These are phyloP conservation scores for Chaetura pelagica DNA, from an alignment of 2,113 vertebrate species.

Conservation along the genomic window DNA sequence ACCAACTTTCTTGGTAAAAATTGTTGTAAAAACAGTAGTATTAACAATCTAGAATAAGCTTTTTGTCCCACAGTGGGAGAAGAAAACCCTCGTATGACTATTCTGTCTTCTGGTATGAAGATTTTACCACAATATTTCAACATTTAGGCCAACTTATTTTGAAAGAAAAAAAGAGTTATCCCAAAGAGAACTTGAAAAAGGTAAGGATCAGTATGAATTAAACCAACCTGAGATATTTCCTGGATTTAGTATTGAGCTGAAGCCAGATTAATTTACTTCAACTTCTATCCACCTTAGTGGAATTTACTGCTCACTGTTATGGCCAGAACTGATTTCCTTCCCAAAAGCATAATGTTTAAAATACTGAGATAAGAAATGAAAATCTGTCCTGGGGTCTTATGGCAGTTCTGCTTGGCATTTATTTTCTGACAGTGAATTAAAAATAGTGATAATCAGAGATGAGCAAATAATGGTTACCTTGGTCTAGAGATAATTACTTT, in stretches of 20 bases:
- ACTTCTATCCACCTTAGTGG: accelerated
- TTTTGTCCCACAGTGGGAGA: neutral
- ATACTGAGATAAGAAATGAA: neutral
- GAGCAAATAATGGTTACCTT: neutral
- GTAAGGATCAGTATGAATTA: neutral
- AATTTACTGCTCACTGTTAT: neutral
- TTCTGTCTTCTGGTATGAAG: neutral
- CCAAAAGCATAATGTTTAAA: neutral
- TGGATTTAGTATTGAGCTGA: neutral
- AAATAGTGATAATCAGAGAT: neutral
- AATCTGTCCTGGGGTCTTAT: neutral
- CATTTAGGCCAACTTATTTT: neutral
- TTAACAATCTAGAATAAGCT: neutral
- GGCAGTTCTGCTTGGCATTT: neutral
- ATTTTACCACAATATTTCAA: neutral
- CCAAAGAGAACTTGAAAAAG: neutral
- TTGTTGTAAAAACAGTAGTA: neutral
- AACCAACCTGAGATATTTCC: neutral
- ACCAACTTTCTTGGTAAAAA: neutral
- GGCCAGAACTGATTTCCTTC: neutral
- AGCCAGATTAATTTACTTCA: neutral
- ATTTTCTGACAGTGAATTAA: neutral
- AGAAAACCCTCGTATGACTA: neutral
- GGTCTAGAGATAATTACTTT: neutral
- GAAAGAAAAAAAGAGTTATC: neutral